Evolutionary conservation across 2,888 invertebrate species (phyloP), one percentile per base, ranked within the genome.

Genomic region (Plebejus argus): DNA sequence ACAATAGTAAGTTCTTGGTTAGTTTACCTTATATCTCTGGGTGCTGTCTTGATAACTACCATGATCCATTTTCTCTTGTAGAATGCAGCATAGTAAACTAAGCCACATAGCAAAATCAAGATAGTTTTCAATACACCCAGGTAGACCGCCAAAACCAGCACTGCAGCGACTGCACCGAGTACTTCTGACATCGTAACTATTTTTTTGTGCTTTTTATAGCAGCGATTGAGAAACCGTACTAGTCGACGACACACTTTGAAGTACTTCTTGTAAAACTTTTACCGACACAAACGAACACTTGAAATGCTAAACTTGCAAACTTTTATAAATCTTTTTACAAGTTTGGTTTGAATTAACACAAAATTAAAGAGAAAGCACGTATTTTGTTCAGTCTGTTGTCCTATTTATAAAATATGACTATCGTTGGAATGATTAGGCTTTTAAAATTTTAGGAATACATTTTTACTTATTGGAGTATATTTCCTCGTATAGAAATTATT

Each of bases 31-130:
- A 96, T 76, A 91, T 98, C 98, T 81, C 98, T 95, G 7, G 96
- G 96, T 1, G 95, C 90, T 0, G 98, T 98, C 85, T 91, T 95
- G 58, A 96, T 83, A n/a, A 97, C 97, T 78, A 98, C 95, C 85
- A 97, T 97, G 84, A 96, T 95, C 97, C 97, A 98, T 86, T 95
- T 95, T 88, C 96, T 95, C 81, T 97, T 96, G 76, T 96, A 96
- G 71, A 96, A 94, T 78, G 96, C 89, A 78, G 96, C 88, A 85
- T 96, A 96, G 39, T 96, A 95, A 79, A 95, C 92, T 80, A 95
- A 81, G 78, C 96, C 95, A 76, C 95, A 94, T 80, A 96, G 86
- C 78, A 95, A 87, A 78, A 96, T 92, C 82, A 96, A 95, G 45
- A 96, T 83, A 78, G 97, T 95, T 85, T 95, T 96, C 83, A 96